Conservation (phyloP, 2,113 vertebrate species). For the Oryzias woworae region DNA sequence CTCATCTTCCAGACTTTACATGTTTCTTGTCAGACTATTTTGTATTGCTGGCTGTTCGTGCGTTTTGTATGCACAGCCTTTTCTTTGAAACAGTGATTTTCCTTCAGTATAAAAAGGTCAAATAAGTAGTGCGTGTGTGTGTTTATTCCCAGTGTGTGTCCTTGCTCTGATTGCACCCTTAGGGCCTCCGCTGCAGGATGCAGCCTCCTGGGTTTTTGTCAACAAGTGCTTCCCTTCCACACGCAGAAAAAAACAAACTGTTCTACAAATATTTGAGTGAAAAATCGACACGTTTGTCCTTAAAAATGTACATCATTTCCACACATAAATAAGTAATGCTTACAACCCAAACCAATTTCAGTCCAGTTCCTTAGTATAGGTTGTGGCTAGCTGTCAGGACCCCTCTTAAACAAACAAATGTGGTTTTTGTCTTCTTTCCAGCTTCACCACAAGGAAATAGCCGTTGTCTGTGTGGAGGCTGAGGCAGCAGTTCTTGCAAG, state of each 20-base stretch:
- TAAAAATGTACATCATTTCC: conserved; percentile 3
- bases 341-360: conserved; percentile 54
- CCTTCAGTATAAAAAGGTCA: conserved; percentile 40
- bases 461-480: conserved; percentile 33
- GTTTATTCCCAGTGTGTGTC: conserved; percentile 66
- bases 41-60: too few relatives aligned
- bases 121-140: conserved; percentile 37
- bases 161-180: conserved; percentile 75
- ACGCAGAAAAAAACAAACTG: conserved; percentile 24
- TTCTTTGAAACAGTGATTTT: conserved; percentile 44
- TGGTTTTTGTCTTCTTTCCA: conserved; percentile 21
- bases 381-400: conserved; percentile 36
- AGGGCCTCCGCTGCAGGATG: conserved; percentile 70
- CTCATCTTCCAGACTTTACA: too few relatives aligned
- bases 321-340: conserved; percentile 30
- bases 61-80: conserved; percentile 2
- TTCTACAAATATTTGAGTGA: conserved; percentile 20
- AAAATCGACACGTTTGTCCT: conserved; percentile 7
- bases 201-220: conserved; percentile 70
- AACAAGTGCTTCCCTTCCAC: conserved; percentile 67
- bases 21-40: too few relatives aligned
- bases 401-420: conserved; percentile 54
- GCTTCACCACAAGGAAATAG: conserved; percentile 53
- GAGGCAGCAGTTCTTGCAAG: conserved; percentile 46
- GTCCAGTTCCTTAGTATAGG: conserved; percentile 47